A percentile compares a stretch with the other conserved stretches of the same genome.
Conservation (phyloP, 1,140 invertebrate species). For the Aphidius gifuensis region DNA sequence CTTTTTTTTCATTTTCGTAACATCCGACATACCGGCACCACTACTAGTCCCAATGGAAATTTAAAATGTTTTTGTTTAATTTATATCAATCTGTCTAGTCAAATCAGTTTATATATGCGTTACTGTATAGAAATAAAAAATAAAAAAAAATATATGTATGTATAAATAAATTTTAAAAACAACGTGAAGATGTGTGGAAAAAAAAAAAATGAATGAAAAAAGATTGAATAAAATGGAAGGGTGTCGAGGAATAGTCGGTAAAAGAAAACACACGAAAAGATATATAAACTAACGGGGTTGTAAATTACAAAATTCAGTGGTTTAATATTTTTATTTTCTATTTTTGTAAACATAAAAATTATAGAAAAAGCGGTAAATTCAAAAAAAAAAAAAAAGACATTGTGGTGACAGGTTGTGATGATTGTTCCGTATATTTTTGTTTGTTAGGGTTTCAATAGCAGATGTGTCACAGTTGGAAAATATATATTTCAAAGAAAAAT, state of each 20-base stretch:
- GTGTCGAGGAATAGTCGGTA: not conserved
- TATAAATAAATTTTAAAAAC: no score
- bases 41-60: constrained; percentile 7
- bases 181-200: no score
- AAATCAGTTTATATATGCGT: constrained; percentile 3
- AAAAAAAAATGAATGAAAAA: not conserved
- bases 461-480: no score
- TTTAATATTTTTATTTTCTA: not conserved
- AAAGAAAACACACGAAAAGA: not conserved
- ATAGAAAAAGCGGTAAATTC: not conserved
- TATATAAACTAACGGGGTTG: not conserved
- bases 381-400: not conserved
- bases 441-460: not conserved
- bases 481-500: no score
- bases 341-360: constrained; percentile 8
- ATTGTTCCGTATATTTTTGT: constrained; percentile 10
- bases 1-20: not conserved
- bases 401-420: constrained; percentile 13
- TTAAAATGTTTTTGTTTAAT: constrained; percentile 8
- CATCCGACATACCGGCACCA: constrained; percentile 13
- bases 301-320: not conserved
- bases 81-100: constrained; percentile 11
- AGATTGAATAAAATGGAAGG: not conserved
- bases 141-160: no score
- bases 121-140: not conserved